These are phyloP conservation scores for Cnemophilus loriae DNA, from an alignment of 2,113 vertebrate species.

Conservation along the genomic window DNA sequence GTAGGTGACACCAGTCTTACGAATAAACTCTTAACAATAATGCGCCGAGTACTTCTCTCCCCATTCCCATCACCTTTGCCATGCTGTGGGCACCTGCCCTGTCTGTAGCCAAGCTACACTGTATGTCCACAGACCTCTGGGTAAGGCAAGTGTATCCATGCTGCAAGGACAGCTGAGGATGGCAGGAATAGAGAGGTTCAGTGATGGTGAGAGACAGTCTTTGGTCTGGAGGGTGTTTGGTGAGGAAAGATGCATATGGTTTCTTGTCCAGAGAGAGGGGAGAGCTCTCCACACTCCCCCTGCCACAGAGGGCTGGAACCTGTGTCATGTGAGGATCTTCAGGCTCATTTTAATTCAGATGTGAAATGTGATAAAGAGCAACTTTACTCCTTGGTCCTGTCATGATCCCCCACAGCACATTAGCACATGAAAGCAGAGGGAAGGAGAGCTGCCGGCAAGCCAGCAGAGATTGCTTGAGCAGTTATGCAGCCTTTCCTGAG, in stretches of 20 bases:
- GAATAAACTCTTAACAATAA: not conserved
- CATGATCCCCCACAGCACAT: not conserved
- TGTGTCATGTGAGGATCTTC: not conserved
- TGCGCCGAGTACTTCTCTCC: not conserved
- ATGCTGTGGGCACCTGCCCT: not conserved
- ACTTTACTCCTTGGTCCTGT: not conserved
- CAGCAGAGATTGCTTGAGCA: not conserved
- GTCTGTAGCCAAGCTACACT: not conserved
- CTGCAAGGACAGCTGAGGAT: not conserved
- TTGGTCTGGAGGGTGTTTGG: not conserved
- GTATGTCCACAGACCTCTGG: not conserved
- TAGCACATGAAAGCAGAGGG: not conserved
- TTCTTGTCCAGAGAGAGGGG: not conserved
- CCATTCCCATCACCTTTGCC: not conserved
- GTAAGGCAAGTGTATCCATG: not conserved
- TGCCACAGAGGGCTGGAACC: not conserved
- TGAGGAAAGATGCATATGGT: fast-evolving
- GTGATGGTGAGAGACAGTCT: not conserved
- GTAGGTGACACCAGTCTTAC: not conserved
- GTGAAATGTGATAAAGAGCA: not conserved
- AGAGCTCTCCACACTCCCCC: not conserved
- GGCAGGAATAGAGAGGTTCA: not conserved
- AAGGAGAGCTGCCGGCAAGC: not conserved
- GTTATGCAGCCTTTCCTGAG: not conserved
- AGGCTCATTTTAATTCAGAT: not conserved